Conservation (phyloP, 2,113 vertebrate species). For the Turnix velox region DNA sequence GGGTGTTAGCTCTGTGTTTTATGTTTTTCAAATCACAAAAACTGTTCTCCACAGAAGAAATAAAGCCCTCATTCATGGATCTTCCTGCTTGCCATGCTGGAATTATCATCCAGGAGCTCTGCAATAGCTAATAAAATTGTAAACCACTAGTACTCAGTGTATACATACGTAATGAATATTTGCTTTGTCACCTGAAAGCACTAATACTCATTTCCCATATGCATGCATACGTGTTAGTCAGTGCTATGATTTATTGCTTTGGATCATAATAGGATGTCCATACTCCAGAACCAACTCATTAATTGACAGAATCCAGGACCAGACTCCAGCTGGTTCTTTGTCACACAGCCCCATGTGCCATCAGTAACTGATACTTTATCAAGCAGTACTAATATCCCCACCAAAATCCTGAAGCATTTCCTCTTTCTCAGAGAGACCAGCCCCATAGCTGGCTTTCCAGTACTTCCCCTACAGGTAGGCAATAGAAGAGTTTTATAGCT, state of each 20-base stretch:
- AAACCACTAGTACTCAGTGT: not conserved
- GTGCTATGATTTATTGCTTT: not conserved
- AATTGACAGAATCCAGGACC: not conserved
- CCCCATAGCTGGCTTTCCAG: not conserved
- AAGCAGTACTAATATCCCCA: not conserved
- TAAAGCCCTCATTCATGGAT: not conserved
- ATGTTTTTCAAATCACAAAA: not conserved
- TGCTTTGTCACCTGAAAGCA: not conserved
- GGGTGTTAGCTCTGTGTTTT: not conserved
- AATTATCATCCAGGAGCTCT: not conserved
- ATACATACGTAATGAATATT: not conserved
- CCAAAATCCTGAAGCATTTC: not conserved
- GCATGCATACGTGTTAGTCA: not conserved
- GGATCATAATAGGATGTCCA: not conserved
- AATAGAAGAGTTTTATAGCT: not conserved
- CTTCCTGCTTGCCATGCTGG: not conserved
- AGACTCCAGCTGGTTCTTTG: fast-evolving
- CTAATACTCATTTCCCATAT: not conserved
- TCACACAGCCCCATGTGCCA: not conserved
- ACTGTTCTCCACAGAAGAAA: not conserved
- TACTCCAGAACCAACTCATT: not conserved
- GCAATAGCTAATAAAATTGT: not conserved
- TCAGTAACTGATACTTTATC: not conserved
- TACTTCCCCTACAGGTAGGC: not conserved
- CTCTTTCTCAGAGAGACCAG: not conserved